These are phyloP conservation scores for Dryobates pubescens DNA, from an alignment of 2,797 vertebrate genomes.

Conservation along the genomic window DNA sequence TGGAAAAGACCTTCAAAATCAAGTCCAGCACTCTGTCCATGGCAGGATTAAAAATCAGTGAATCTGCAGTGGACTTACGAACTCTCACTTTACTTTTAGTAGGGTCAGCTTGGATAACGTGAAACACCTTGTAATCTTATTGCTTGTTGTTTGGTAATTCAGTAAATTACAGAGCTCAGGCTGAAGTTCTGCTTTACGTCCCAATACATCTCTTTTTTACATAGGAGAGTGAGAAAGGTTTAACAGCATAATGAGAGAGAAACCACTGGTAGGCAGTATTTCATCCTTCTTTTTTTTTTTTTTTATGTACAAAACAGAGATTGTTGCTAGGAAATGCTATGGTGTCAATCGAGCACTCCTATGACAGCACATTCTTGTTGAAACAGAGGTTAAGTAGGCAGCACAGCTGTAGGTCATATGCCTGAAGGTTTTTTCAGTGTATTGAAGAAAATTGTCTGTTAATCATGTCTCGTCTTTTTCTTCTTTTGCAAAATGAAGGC, in stretches of 20 bases:
- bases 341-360: constrained; percentile 5
- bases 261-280: constrained; percentile 27
- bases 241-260: background rate
- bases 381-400: constrained; percentile 10
- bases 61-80: background rate
- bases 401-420: background rate
- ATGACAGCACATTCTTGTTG: constrained; percentile 1
- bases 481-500: background rate
- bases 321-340: constrained; percentile 58
- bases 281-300: background rate
- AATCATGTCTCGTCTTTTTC: background rate
- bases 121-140: background rate
- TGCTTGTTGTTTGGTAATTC: background rate
- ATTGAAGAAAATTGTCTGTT: background rate
- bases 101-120: background rate
- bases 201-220: background rate
- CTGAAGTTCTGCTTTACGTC: background rate
- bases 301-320: constrained; percentile 61
- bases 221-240: background rate
- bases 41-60: background rate
- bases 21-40: background rate
- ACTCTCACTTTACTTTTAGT: background rate
- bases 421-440: background rate
- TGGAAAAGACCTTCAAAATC: too few relatives aligned
- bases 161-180: background rate